These are phyloP conservation scores for Vespertilio murinus DNA, from an alignment of 2,797 vertebrate species.

Conservation along the genomic window DNA sequence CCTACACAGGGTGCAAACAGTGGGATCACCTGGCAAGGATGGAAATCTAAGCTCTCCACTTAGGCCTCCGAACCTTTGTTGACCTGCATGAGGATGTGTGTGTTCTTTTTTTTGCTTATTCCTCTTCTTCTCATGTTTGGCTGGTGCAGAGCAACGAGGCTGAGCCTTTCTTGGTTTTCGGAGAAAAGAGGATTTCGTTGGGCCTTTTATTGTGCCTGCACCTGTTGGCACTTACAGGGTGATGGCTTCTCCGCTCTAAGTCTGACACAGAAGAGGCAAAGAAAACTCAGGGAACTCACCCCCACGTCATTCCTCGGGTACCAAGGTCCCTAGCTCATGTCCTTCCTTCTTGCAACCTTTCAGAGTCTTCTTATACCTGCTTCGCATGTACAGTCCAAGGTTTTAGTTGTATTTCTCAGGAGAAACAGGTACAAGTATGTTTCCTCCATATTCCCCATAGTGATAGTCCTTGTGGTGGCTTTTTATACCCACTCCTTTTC, in stretches of 20 bases:
- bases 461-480: background rate
- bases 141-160: background rate
- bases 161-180: background rate
- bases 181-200: background rate
- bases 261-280: background rate
- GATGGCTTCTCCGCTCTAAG: background rate
- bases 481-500: background rate
- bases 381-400: background rate
- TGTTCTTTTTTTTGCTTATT: background rate
- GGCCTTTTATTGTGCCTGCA: background rate
- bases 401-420: background rate
- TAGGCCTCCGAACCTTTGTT: background rate
- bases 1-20: too few relatives aligned
- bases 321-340: background rate
- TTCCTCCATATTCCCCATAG: background rate
- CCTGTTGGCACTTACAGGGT: background rate
- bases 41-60: background rate
- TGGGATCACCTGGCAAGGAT: background rate
- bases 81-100: background rate
- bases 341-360: background rate
- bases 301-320: background rate
- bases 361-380: background rate
- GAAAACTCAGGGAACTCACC: background rate
- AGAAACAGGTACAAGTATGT: background rate
- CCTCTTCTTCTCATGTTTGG: background rate